phyloP scores from a whole-genome alignment of 2,888 invertebrate species.

The Agriopis aurantiaria region DNA sequence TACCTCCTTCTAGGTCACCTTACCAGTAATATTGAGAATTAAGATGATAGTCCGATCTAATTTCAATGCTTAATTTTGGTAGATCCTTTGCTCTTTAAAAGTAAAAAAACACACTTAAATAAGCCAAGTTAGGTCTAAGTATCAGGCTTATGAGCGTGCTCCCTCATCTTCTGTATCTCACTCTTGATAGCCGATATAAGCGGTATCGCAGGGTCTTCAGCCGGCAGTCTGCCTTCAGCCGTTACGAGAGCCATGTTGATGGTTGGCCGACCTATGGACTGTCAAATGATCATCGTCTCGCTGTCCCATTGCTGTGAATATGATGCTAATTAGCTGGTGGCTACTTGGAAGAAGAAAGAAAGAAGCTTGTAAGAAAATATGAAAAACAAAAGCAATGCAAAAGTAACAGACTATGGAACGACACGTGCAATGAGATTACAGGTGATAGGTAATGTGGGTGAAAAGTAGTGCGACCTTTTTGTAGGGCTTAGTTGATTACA shows the following conservation, averaged over 20 bases:
- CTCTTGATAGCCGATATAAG: conserved; percentile 94
- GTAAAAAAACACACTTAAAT: not conserved
- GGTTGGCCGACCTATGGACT: conserved; percentile 46
- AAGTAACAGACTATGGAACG: too few species aligned
- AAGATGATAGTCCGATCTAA: too few species aligned
- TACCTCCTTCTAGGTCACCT: too few species aligned
- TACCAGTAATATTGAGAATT: too few species aligned
- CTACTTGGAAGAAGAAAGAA: conserved; percentile 23
- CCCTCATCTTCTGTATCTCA: conserved; percentile 85
- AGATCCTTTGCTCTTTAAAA: not conserved
- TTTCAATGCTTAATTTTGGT: too few species aligned
- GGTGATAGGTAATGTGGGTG: too few species aligned
- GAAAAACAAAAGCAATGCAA: not conserved
- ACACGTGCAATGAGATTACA: too few species aligned
- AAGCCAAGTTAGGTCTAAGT: conserved; percentile 36
- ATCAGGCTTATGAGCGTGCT: conserved; percentile 66
- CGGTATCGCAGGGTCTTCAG: conserved; percentile 92
- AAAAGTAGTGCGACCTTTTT: too few species aligned
- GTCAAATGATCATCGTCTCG: conserved; percentile 62
- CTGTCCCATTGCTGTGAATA: conserved; percentile 62
- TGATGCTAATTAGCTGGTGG: conserved; percentile 42
- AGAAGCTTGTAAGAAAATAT: conserved; percentile 8
- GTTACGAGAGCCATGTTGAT: conserved; percentile 80
- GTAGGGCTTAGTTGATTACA: too few species aligned
- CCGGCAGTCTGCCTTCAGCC: conserved; percentile 85